Percentiles rank a stretch among this genome's conserved stretches.
Evolutionary conservation across 2,888 invertebrate genomes (phyloP).

Genomic region (Ceramica pisi): DNA sequence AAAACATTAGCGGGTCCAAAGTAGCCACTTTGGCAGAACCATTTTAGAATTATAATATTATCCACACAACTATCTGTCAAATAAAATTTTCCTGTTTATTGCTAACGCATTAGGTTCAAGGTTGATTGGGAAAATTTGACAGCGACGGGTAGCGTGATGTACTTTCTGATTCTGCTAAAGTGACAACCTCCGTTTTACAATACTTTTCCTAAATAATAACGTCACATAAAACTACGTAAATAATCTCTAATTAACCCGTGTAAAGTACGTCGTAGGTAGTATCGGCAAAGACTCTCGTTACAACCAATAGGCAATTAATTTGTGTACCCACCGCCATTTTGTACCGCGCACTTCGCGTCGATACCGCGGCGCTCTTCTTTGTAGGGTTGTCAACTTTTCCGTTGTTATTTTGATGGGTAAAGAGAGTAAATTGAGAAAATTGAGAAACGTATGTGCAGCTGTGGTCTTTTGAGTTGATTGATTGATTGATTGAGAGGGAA

Average conservation of each 20-base stretch:
- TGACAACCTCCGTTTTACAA: neutral
- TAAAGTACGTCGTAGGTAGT: constrained; percentile 35
- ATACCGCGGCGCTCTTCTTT: neutral
- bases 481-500: constrained; percentile 8
- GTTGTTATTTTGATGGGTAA: neutral
- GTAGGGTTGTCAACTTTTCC: constrained; percentile 39
- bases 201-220: neutral
- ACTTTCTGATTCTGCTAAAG: too few species aligned
- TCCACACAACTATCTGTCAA: too few species aligned
- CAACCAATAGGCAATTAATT: constrained; percentile 76
- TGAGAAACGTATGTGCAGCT: constrained; percentile 16
- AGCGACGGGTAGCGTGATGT: too few species aligned
- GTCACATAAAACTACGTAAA: constrained; percentile 14
- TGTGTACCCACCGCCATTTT: constrained; percentile 28
- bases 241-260: constrained; percentile 29
- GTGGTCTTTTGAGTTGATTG: constrained; percentile 4
- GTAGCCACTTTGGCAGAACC: too few species aligned
- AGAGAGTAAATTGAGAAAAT: constrained; percentile 1
- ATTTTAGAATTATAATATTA: too few species aligned
- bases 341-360: constrained; percentile 58
- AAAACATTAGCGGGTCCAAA: too few species aligned
- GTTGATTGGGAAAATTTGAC: too few species aligned
- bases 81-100: too few species aligned
- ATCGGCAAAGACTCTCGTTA: constrained; percentile 66
- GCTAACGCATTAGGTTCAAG: too few species aligned